Evolutionary conservation across 2,113 vertebrate species (phyloP).

Genomic region (Muntiacus reevesi): DNA sequence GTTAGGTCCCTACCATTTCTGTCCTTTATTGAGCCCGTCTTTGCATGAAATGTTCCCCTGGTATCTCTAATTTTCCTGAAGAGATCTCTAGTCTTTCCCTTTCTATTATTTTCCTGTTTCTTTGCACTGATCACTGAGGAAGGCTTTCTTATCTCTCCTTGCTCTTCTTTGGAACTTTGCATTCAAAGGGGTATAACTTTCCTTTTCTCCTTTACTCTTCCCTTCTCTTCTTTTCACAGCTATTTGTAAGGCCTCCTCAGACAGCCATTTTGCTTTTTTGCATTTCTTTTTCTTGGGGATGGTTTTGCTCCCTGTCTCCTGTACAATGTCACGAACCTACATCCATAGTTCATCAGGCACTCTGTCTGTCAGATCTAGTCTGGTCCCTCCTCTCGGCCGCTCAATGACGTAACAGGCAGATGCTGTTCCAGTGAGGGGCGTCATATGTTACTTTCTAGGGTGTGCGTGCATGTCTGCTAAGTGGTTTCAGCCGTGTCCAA

Average conservation of each 20-base stretch:
- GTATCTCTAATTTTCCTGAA: not conserved
- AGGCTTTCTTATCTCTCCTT: not conserved
- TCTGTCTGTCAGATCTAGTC: not conserved
- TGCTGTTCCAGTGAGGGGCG: not conserved
- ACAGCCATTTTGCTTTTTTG: not conserved
- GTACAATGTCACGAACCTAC: not conserved
- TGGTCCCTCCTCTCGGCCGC: not conserved
- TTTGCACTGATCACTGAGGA: not conserved
- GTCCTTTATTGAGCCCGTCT: not conserved
- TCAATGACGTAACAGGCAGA: not conserved
- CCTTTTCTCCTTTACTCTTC: not conserved
- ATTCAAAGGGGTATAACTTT: not conserved
- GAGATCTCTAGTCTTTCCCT: not conserved
- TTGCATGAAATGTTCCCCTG: not conserved
- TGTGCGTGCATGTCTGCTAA: not conserved
- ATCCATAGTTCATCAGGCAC: not conserved
- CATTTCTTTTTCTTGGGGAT: not conserved
- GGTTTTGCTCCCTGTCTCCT: not conserved
- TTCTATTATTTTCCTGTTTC: not conserved
- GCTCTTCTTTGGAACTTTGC: not conserved
- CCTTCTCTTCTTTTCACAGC: not conserved
- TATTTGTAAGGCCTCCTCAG: not conserved
- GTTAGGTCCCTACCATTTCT: not conserved
- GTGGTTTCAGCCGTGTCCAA: not conserved
- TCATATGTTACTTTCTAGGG: not conserved